These are phyloP conservation scores for Cephus sareptanus DNA, from an alignment of 2,888 invertebrate genomes.

Conservation along the genomic window DNA sequence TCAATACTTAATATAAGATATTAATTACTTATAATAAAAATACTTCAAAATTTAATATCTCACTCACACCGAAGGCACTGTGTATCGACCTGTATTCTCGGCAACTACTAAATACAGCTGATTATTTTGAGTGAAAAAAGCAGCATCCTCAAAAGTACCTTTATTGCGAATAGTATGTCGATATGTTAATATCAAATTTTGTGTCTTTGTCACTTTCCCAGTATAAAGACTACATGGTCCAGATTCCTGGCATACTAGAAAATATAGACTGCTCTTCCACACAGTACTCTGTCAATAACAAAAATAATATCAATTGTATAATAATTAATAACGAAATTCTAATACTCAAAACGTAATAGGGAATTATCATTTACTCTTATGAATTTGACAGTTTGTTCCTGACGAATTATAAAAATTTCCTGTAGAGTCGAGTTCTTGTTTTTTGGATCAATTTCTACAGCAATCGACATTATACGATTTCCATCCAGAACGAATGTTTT, in stretches of 20 bases:
- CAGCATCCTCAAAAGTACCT: slow-evolving; percentile 40
- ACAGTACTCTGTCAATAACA: slow-evolving; percentile 29
- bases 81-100: slow-evolving; percentile 33
- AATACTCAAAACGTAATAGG: not conserved
- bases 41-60: not conserved
- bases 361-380: slow-evolving; percentile 27
- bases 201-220: slow-evolving; percentile 16
- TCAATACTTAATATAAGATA: not conserved
- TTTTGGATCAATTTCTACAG: slow-evolving; percentile 17
- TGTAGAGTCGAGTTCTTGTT: slow-evolving; percentile 17
- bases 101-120: slow-evolving; percentile 46
- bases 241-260: slow-evolving; percentile 41
- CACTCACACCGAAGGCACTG: slow-evolving; percentile 40
- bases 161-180: slow-evolving; percentile 35
- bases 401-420: slow-evolving; percentile 16
- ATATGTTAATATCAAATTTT: slow-evolving; percentile 24
- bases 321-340: not conserved
- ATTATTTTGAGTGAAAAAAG: slow-evolving; percentile 41
- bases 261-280: slow-evolving; percentile 40
- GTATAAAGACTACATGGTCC: slow-evolving; percentile 41
- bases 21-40: not conserved
- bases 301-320: slow-evolving; percentile 1
- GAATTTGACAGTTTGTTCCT: slow-evolving; percentile 27
- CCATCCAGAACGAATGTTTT: slow-evolving; percentile 33
- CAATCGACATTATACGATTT: slow-evolving; percentile 31